Base-by-base conservation (phyloP, 1,140 invertebrate genomes). In the Branchinecta lynchi region DNA sequence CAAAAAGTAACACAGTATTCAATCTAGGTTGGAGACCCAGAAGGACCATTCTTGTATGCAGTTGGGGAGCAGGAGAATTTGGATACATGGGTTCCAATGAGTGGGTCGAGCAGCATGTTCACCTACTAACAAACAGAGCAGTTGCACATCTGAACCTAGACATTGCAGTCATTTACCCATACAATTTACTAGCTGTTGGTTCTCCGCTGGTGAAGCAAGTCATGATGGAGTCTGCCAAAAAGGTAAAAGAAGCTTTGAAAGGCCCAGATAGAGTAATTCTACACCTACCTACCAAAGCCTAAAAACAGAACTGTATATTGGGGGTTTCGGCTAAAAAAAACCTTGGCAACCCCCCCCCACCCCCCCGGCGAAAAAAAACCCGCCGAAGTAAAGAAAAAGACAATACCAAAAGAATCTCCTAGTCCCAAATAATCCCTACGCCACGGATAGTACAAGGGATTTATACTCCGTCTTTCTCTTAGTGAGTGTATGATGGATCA, bases 41-140 rank as follows among this genome's bases (percentile, higher is more conserved):
- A 17, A 70, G 81, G 60, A 77, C 79, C 0, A 74, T 82, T 15
- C 74, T 82, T 43, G 82, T 83, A 73, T 78, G 78, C 66, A 71
- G 71, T 32, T 77, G 76, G 76, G 76, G 73, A 7, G 73, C 76
- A 3, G 76, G 74, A 32, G 76, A 77, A 70, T 77, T 74, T 70
- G 74, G 75, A 3, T 66, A 76, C 10, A 70, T 75, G 15, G 76
- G 76, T 43, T 75, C 75, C 43, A 70, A 66, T 7, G 76, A 77
- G 69, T 77, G 76, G 73, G 68, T 72, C n/a, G 74, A 77, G 51
- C 74, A 76, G 66, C 71, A 74, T 66, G 20, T 46, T 0, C 71
- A 69, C 7, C 72, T 77, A 43, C 73, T 79, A 12, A 45, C 71
- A 7, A 70, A 74, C 45, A 70, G 79, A 69, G 76, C 76, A 44